Conservation (phyloP, 1,140 invertebrate species). For the Nasonia vitripennis region DNA sequence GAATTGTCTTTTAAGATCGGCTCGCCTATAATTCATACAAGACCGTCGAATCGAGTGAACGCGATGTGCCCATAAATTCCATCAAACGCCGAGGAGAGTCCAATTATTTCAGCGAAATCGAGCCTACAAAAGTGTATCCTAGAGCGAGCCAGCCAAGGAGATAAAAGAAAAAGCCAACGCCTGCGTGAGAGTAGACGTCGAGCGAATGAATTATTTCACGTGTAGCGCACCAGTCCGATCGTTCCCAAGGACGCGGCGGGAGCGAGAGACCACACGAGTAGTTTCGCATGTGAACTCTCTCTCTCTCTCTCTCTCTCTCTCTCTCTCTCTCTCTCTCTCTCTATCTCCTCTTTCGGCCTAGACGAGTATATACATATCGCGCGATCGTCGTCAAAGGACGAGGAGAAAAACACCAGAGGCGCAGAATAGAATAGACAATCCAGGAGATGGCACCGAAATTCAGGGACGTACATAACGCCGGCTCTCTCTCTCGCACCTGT, state of each 20-base stretch:
- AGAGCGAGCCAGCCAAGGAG: background rate
- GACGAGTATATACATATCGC: background rate
- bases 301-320: background rate
- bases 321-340: background rate
- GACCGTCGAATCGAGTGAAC: background rate
- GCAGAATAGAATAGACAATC: background rate
- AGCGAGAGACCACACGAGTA: conserved; percentile 9
- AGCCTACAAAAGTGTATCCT: background rate
- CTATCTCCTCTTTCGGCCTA: too few species aligned
- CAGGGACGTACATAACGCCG: background rate
- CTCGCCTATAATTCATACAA: too few species aligned
- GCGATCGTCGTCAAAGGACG: background rate
- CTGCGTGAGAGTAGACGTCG: background rate
- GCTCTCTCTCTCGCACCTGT: background rate
- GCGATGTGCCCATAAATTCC: background rate
- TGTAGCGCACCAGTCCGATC: background rate
- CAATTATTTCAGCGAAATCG: background rate
- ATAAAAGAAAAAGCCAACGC: conserved; percentile 22
- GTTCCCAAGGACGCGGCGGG: conserved; percentile 10
- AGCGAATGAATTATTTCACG: conserved; percentile 40
- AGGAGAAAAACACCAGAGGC: background rate
- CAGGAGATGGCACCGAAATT: background rate
- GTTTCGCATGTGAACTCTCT: background rate
- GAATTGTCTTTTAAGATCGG: too few species aligned
- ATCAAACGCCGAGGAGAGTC: background rate